Evolutionary conservation across 1,140 invertebrate species (phyloP).

Genomic region (Meteorus sp.): DNA sequence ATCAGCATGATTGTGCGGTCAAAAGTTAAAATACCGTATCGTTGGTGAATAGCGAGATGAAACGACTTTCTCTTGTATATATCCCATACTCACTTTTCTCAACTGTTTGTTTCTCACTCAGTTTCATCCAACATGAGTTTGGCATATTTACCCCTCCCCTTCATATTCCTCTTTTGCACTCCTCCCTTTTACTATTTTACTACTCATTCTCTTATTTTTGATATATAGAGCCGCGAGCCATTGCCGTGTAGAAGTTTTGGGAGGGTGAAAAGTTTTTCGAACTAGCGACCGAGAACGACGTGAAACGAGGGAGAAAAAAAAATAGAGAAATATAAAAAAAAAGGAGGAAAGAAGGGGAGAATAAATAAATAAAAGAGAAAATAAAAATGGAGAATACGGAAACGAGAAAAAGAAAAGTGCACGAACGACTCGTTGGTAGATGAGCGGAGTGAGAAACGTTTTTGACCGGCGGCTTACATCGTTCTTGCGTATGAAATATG

Average conservation of each 20-base stretch:
- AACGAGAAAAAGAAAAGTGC: not conserved
- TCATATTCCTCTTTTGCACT: not conserved
- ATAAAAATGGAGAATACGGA: too few species aligned
- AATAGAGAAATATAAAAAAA: too few species aligned
- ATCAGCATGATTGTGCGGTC: constrained; percentile 6
- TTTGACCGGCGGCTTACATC: constrained; percentile 37
- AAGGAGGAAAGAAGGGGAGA: too few species aligned
- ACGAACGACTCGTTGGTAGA: not conserved
- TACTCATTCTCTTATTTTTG: too few species aligned
- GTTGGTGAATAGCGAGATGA: constrained; percentile 4
- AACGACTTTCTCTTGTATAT: constrained; percentile 6
- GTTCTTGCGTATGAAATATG: constrained; percentile 48
- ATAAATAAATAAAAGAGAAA: too few species aligned
- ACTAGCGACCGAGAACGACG: too few species aligned
- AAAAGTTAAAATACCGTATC: constrained; percentile 21
- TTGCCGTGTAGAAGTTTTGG: too few species aligned
- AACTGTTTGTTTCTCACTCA: constrained; percentile 7
- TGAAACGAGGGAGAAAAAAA: too few species aligned
- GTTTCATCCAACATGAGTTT: not conserved
- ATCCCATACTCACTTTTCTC: not conserved
- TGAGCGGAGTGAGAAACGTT: constrained; percentile 6
- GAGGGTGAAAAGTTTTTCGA: too few species aligned
- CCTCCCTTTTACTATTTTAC: too few species aligned
- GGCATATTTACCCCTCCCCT: too few species aligned
- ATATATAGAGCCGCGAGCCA: too few species aligned